A percentile compares a stretch with the other conserved stretches of the same genome.
Conservation (phyloP, 2,113 vertebrate species). For the Apodemus sylvaticus region DNA sequence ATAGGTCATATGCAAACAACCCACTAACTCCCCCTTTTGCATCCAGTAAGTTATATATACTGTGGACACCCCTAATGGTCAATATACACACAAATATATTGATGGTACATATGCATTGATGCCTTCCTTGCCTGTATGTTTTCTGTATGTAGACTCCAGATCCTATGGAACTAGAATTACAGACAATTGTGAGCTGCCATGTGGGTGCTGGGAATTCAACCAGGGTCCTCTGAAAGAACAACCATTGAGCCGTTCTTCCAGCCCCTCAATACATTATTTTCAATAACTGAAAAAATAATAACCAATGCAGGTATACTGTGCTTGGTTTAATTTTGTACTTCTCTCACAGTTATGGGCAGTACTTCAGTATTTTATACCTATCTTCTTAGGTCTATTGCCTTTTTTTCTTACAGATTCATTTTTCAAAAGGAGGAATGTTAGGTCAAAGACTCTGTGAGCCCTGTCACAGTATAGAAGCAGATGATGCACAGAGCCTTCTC, state of each 20-base stretch:
- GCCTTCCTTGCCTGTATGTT: too few species aligned
- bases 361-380: background rate
- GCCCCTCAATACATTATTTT: background rate
- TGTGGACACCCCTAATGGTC: background rate
- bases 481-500: background rate
- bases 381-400: background rate
- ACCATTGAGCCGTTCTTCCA: too few species aligned
- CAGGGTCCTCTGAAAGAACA: too few species aligned
- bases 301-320: accelerated
- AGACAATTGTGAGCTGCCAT: too few species aligned
- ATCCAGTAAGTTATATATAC: background rate
- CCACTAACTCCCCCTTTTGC: background rate
- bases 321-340: background rate
- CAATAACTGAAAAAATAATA: slow-evolving; percentile 8
- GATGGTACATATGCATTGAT: too few species aligned
- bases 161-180: too few species aligned
- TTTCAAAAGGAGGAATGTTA: background rate
- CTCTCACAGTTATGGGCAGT: background rate
- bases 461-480: background rate
- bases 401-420: background rate
- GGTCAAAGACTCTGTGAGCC: background rate
- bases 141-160: too few species aligned
- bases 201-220: too few species aligned
- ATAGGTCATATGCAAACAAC: background rate
- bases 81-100: background rate